Evolutionary conservation across 1,140 invertebrate species (phyloP), one percentile per base, ranked within the genome.

Genomic region (Aphelenchoides fujianensis): DNA sequence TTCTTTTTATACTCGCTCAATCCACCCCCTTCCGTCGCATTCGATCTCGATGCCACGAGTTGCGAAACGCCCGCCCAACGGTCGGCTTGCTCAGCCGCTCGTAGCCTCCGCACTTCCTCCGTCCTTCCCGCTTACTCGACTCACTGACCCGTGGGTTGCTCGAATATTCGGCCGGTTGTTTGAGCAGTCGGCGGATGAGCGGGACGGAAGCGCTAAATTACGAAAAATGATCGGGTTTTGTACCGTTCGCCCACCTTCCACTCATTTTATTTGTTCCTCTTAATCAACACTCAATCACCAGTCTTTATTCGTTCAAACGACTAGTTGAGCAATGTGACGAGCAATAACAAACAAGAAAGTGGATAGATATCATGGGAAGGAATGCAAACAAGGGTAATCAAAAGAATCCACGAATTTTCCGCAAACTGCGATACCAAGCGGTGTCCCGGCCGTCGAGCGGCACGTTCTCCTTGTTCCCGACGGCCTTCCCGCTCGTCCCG

Each of bases 1-100:
- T n/a, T n/a, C n/a, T 23, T 48, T 48, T 48, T 48, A 48, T 48
- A 48, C 41, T 48, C 41, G n/a, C n/a, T n/a, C n/a, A n/a, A n/a
- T n/a, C n/a, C n/a, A n/a, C n/a, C n/a, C n/a, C n/a, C n/a, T n/a
- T n/a, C n/a, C n/a, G n/a, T n/a, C n/a, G n/a, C n/a, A n/a, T n/a
- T n/a, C n/a, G n/a, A n/a, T n/a, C n/a, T n/a, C n/a, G n/a, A n/a
- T n/a, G n/a, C n/a, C n/a, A n/a, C n/a, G n/a, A n/a, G n/a, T n/a
- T n/a, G n/a, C 41, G 23, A 12, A 23, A 48, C 41, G 41, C 23
- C 23, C 23, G 41, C 41, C 23, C 23, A 48, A 48, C 41, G 12
- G 41, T 16, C 41, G 41, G 23, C 12, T 16, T 48, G n/a, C 41
- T 12, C 41, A 16, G 41, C 23, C 23, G 12, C 23, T 48, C 12